Evolutionary conservation across 1,140 invertebrate species (phyloP).

Genomic region (Theocolax elegans): DNA sequence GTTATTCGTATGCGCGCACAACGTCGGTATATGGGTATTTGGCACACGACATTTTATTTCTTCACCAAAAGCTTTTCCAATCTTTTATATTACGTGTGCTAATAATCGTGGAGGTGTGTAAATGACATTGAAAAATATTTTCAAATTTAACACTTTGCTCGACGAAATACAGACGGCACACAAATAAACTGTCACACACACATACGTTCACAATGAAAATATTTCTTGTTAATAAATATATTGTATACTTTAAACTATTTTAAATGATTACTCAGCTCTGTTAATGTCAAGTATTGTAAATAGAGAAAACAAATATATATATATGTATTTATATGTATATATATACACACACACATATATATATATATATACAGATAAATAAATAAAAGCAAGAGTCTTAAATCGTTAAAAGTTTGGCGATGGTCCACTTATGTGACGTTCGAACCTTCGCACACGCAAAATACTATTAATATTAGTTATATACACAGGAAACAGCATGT

Average conservation of each 20-base stretch:
- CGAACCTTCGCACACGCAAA: constrained; percentile 9
- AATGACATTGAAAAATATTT: constrained; percentile 17
- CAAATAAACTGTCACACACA: too few relatives aligned
- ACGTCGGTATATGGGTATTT: neutral
- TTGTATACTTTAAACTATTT: constrained; percentile 32
- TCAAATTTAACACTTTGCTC: constrained; percentile 10
- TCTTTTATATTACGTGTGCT: constrained; percentile 32
- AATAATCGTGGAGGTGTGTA: constrained; percentile 25
- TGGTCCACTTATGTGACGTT: constrained; percentile 11
- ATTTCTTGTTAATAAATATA: constrained; percentile 38
- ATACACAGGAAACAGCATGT: neutral
- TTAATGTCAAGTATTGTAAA: constrained; percentile 38
- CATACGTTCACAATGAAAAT: too few relatives aligned
- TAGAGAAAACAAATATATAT: constrained; percentile 17
- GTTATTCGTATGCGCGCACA: constrained; percentile 6
- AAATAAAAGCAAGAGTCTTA: constrained; percentile 7
- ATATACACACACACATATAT: too few relatives aligned
- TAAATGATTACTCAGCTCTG: constrained; percentile 40
- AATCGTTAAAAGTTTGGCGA: constrained; percentile 26
- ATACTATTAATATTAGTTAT: constrained; percentile 3
- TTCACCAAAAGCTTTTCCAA: constrained; percentile 17
- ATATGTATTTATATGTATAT: too few relatives aligned
- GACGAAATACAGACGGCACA: neutral
- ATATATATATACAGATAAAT: constrained; percentile 6
- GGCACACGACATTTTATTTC: neutral